A percentile compares a stretch with the other conserved stretches of the same genome.
Conservation (phyloP, 2,888 invertebrate species). For the Tetragonula carbonaria region DNA sequence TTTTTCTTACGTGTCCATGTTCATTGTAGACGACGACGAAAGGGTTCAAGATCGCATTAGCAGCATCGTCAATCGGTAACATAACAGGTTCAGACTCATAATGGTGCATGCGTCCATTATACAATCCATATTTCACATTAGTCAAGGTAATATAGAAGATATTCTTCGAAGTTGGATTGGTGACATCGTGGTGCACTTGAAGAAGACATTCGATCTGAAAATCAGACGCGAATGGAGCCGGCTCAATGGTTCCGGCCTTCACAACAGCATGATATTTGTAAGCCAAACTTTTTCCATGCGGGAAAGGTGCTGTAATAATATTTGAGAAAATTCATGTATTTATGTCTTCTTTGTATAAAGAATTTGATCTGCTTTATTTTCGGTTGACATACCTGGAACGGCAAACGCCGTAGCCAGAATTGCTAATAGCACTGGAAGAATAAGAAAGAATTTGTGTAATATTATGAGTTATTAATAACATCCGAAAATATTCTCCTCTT, state of each 20-base stretch:
- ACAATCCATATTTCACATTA: constrained; percentile 77
- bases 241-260: constrained; percentile 80
- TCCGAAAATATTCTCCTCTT: not conserved
- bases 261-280: constrained; percentile 83
- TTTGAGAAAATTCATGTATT: constrained; percentile 7
- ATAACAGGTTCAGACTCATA: constrained; percentile 44
- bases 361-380: not conserved
- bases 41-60: constrained; percentile 70
- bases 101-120: constrained; percentile 75
- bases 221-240: constrained; percentile 78
- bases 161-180: constrained; percentile 70
- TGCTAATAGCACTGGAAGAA: constrained; percentile 68
- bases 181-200: constrained; percentile 74
- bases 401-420: constrained; percentile 64
- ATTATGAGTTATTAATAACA: not conserved
- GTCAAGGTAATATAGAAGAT: constrained; percentile 76
- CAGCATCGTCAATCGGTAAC: constrained; percentile 61
- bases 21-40: constrained; percentile 74
- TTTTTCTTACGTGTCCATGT: constrained; percentile 63
- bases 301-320: constrained; percentile 74
- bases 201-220: constrained; percentile 80
- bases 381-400: constrained; percentile 68
- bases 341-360: not conserved
- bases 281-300: constrained; percentile 84
- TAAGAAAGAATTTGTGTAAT: constrained; percentile 23